phyloP scores from a whole-genome alignment of 2,113 vertebrate species.

The Trichechus manatus region DNA sequence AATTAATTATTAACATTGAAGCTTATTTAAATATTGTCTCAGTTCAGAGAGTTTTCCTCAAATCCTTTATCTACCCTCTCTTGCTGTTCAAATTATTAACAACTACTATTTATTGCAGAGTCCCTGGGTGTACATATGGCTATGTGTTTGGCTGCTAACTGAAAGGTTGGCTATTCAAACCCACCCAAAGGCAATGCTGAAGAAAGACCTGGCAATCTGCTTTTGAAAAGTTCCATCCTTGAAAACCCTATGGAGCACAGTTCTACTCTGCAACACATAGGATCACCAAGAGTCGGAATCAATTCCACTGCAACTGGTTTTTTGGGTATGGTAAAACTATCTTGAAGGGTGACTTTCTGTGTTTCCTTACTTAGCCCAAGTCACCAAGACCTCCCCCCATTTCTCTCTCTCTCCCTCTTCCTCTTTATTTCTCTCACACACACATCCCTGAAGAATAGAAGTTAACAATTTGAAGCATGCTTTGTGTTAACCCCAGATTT shows the following conservation, averaged over 20 bases:
- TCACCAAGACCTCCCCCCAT: background rate
- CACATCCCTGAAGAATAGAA: background rate
- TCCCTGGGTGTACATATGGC: background rate
- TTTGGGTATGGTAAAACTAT: background rate
- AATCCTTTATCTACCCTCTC: background rate
- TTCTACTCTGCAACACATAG: background rate
- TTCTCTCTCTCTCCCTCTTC: background rate
- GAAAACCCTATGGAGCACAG: background rate
- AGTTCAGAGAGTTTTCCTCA: constrained; percentile 1
- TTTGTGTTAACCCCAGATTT: constrained; percentile 55
- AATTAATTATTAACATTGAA: background rate
- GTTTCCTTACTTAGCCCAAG: constrained; percentile 5
- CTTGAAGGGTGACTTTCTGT: background rate
- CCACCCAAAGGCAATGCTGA: background rate
- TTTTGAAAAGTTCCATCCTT: background rate
- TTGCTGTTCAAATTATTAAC: background rate
- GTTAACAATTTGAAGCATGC: constrained; percentile 2
- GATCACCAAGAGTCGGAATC: background rate
- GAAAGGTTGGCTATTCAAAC: background rate
- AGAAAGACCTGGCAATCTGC: background rate
- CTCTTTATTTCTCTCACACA: background rate
- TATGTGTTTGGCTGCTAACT: background rate
- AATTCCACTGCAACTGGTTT: background rate
- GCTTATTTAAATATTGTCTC: background rate
- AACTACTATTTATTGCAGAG: background rate